Conservation (phyloP, 1,140 invertebrate species). For the Tribolium castaneum region DNA sequence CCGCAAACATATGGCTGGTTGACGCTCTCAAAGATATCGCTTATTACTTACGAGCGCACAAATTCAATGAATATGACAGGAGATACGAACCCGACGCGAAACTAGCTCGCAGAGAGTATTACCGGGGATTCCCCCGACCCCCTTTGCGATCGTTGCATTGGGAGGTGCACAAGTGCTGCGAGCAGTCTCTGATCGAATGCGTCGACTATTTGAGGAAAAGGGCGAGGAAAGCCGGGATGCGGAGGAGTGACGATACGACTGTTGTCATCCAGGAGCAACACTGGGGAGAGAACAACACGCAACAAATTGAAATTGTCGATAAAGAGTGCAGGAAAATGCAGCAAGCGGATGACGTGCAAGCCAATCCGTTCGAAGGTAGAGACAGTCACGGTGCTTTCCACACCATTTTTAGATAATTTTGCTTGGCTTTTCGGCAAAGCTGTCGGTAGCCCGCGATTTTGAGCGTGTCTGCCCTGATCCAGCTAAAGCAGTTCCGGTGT, state of each 20-base stretch:
- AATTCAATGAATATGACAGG: slow-evolving; percentile 73
- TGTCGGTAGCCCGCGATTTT: too few relatives aligned
- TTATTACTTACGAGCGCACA: slow-evolving; percentile 71
- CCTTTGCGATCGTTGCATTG: slow-evolving; percentile 69
- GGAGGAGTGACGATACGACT: slow-evolving; percentile 66
- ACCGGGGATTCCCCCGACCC: slow-evolving; percentile 67
- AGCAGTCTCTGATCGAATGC: slow-evolving; percentile 67
- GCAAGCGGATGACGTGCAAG: slow-evolving; percentile 63
- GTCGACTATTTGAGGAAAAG: slow-evolving; percentile 68
- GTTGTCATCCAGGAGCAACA: slow-evolving; percentile 65
- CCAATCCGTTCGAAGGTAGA: slow-evolving; percentile 68
- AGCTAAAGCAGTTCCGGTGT: not conserved
- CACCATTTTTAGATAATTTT: too few relatives aligned
- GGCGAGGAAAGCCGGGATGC: slow-evolving; percentile 61
- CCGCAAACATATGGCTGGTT: not conserved
- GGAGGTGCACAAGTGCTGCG: slow-evolving; percentile 71
- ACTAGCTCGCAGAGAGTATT: slow-evolving; percentile 58
- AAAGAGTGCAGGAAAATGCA: slow-evolving; percentile 65
- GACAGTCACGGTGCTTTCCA: too few relatives aligned
- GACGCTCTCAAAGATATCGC: slow-evolving; percentile 68
- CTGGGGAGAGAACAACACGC: slow-evolving; percentile 62
- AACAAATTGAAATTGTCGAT: slow-evolving; percentile 64
- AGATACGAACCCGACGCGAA: slow-evolving; percentile 59
- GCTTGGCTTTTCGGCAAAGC: too few relatives aligned
- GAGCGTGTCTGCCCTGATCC: not conserved